A percentile compares a stretch with the other conserved stretches of the same genome.
Evolutionary conservation across 1,140 invertebrate genomes (phyloP).

Genomic region (Drosophila pruinosa): DNA sequence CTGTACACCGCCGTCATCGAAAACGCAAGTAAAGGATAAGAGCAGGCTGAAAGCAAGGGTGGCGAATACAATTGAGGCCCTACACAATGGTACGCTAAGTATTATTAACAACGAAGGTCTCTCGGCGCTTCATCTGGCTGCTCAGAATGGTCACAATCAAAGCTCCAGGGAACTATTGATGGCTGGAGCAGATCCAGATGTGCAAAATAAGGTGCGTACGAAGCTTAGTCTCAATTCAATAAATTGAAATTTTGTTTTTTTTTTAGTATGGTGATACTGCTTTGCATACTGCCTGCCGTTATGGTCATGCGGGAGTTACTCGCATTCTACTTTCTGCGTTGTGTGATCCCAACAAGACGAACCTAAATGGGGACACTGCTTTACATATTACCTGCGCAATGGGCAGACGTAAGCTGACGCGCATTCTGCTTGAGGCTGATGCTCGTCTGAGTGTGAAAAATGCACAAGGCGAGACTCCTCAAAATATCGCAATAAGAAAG

Average conservation of each 20-base stretch:
- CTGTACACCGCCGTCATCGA: slow-evolving; percentile 83
- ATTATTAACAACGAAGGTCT: slow-evolving; percentile 94
- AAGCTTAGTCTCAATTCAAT: not conserved
- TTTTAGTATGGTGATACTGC: slow-evolving; percentile 96
- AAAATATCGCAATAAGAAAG: slow-evolving; percentile 95
- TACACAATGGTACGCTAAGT: slow-evolving; percentile 88
- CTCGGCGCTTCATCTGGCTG: slow-evolving; percentile 95
- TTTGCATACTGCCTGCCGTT: slow-evolving; percentile 96
- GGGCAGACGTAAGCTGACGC: slow-evolving; percentile 95
- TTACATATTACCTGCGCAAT: slow-evolving; percentile 97
- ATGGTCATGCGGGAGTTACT: slow-evolving; percentile 97
- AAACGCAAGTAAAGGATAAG: slow-evolving; percentile 50
- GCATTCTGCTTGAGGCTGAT: slow-evolving; percentile 94
- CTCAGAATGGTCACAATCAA: slow-evolving; percentile 98
- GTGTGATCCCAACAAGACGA: slow-evolving; percentile 93
- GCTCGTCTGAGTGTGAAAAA: slow-evolving; percentile 91
- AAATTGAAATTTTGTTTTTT: not conserved
- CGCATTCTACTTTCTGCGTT: slow-evolving; percentile 96
- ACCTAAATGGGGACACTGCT: slow-evolving; percentile 97
- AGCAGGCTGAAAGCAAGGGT: slow-evolving; percentile 45
- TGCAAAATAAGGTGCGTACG: slow-evolving; percentile 93
- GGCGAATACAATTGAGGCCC: slow-evolving; percentile 83
- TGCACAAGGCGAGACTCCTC: slow-evolving; percentile 95
- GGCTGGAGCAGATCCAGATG: slow-evolving; percentile 92
- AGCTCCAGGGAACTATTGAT: slow-evolving; percentile 94